Base-by-base conservation (phyloP, 2,888 invertebrate genomes). In the Parelbella ahira region DNA sequence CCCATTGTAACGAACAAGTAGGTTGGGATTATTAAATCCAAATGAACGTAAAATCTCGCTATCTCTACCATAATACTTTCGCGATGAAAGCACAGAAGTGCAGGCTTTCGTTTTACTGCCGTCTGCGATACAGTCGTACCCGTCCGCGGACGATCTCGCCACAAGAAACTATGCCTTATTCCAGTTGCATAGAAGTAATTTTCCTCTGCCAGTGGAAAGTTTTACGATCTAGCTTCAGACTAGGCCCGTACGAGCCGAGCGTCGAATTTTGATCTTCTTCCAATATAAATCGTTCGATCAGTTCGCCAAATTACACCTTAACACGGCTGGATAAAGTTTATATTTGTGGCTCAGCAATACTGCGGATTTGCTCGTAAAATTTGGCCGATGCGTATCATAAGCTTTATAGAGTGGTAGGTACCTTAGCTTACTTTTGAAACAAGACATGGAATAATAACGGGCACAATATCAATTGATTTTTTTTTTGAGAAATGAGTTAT, bases 321-420 rank as follows among this genome's bases (percentile, higher is more conserved):
- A n/a, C n/a, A n/a, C n/a, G n/a, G n/a, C n/a, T n/a, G n/a, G n/a
- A n/a, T n/a, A n/a, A n/a, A n/a, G n/a, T n/a, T n/a, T n/a, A n/a
- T n/a, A n/a, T n/a, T n/a, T n/a, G n/a, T n/a, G n/a, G n/a, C n/a
- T n/a, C n/a, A n/a, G n/a, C n/a, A n/a, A n/a, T n/a, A n/a, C n/a
- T n/a, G n/a, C n/a, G n/a, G n/a, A n/a, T n/a, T n/a, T n/a, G n/a
- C n/a, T n/a, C n/a, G n/a, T n/a, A n/a, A n/a, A n/a, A n/a, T n/a
- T n/a, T n/a, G n/a, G n/a, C n/a, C n/a, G n/a, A n/a, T n/a, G n/a
- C n/a, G n/a, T n/a, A n/a, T n/a, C n/a, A n/a, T n/a, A n/a, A n/a
- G n/a, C n/a, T n/a, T n/a, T n/a, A n/a, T n/a, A n/a, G n/a, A 32
- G 39, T 39, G 53, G 48, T 47, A 46, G 21, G 34, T 29, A 28